phyloP scores from a whole-genome alignment of 2,797 vertebrate species.

The Megaceryle alcyon region DNA sequence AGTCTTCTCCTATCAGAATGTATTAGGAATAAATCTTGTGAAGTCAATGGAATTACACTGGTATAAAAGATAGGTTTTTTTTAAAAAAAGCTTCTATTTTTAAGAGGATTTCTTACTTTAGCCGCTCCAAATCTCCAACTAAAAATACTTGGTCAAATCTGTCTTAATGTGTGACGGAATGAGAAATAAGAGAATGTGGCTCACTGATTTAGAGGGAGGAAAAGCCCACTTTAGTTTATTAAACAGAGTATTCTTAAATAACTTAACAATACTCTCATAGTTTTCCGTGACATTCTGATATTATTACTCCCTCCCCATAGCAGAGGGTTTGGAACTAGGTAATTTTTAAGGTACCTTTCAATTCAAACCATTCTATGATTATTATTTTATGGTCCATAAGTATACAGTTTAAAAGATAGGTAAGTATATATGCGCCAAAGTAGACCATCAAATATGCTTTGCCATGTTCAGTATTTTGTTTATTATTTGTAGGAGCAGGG shows the following conservation, averaged over 20 bases:
- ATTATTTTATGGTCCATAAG: not conserved
- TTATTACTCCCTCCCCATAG: not conserved
- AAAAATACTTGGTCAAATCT: constrained; percentile 66
- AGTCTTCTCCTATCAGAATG: not conserved
- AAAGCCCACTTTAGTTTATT: not conserved
- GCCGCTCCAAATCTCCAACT: constrained; percentile 48
- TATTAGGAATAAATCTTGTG: constrained; percentile 34
- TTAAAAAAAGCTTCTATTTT: constrained; percentile 36
- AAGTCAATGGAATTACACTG: constrained; percentile 49
- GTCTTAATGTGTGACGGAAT: constrained; percentile 27
- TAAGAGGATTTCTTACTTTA: constrained; percentile 66
- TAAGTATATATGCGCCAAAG: not conserved
- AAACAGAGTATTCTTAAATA: not conserved
- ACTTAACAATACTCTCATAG: not conserved
- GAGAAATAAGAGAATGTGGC: constrained; percentile 13
- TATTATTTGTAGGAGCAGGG: not conserved
- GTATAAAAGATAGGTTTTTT: constrained; percentile 34
- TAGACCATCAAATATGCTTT: accelerated
- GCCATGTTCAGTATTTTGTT: not conserved
- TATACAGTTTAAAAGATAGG: not conserved
- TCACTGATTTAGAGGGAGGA: not conserved
- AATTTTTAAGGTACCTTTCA: not conserved
- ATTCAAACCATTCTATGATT: not conserved
- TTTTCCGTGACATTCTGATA: not conserved
- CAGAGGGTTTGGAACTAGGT: not conserved